phyloP scores from a whole-genome alignment of 2,888 invertebrate species.

The Corythucha ciliata region DNA sequence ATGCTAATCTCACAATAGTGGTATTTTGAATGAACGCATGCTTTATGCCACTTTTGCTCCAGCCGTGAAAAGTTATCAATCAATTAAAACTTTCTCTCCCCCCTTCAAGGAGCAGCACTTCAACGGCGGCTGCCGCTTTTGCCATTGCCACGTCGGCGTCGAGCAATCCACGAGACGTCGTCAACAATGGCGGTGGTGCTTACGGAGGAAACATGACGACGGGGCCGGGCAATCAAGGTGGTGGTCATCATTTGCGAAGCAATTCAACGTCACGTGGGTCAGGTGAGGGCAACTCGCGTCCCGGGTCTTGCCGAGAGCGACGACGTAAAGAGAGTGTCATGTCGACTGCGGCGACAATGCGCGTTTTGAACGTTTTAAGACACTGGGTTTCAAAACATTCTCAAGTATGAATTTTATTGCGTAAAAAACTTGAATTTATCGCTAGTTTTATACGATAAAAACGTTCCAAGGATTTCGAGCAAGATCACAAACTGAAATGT shows the following conservation, averaged over 20 bases:
- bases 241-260: too few species aligned
- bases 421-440: neutral
- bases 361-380: constrained; percentile 78
- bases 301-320: constrained; percentile 40
- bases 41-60: too few species aligned
- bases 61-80: too few species aligned
- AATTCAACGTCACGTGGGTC: constrained; percentile 4
- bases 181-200: constrained; percentile 21
- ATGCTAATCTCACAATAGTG: too few species aligned
- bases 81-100: too few species aligned
- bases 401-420: constrained; percentile 47
- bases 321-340: constrained; percentile 62
- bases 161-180: constrained; percentile 64
- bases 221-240: too few species aligned
- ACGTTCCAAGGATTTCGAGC: constrained; percentile 60
- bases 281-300: constrained; percentile 11
- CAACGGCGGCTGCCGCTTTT: constrained; percentile 80
- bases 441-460: neutral
- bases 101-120: constrained; percentile 65
- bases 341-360: constrained; percentile 88
- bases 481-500: constrained; percentile 60
- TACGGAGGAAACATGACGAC: constrained; percentile 10
- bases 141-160: constrained; percentile 85
- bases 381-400: constrained; percentile 90
- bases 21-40: too few species aligned